Percentiles rank a stretch among this genome's conserved stretches.
These are phyloP conservation scores for Cheirogaleus medius DNA, from an alignment of 2,113 vertebrate species.

Conservation along the genomic window DNA sequence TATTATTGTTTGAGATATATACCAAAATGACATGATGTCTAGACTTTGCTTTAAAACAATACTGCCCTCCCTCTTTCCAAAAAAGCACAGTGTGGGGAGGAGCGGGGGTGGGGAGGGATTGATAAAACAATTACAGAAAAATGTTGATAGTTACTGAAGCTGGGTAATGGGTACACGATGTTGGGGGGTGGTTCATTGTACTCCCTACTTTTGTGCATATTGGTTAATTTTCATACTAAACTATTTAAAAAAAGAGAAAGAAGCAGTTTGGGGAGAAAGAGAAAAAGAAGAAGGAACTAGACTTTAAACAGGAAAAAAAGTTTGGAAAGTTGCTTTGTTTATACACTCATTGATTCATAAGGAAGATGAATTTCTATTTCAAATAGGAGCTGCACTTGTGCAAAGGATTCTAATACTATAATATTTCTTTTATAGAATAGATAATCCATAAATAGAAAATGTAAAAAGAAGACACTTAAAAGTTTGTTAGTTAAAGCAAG, in stretches of 20 bases:
- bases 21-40: background rate
- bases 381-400: slow-evolving; percentile 20
- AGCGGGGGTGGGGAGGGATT: background rate
- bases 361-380: slow-evolving; percentile 55
- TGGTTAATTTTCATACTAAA: slow-evolving; percentile 48
- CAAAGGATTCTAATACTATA: slow-evolving; percentile 31
- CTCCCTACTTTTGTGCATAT: background rate
- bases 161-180: background rate
- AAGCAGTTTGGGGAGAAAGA: slow-evolving; percentile 2
- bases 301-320: slow-evolving; percentile 4
- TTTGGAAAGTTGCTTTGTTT: slow-evolving; percentile 53
- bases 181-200: background rate
- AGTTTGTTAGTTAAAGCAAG: slow-evolving; percentile 44
- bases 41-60: slow-evolving; percentile 54
- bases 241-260: background rate
- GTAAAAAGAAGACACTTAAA: slow-evolving; percentile 48
- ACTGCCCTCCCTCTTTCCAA: background rate
- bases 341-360: slow-evolving; percentile 45
- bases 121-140: background rate
- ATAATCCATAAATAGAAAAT: slow-evolving; percentile 41
- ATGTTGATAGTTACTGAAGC: background rate
- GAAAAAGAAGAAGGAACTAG: slow-evolving; percentile 18
- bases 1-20: slow-evolving; percentile 29
- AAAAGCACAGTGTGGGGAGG: background rate
- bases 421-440: slow-evolving; percentile 38